phyloP scores from a whole-genome alignment of 2,113 vertebrate genomes.

The Asarcornis scutulata region DNA sequence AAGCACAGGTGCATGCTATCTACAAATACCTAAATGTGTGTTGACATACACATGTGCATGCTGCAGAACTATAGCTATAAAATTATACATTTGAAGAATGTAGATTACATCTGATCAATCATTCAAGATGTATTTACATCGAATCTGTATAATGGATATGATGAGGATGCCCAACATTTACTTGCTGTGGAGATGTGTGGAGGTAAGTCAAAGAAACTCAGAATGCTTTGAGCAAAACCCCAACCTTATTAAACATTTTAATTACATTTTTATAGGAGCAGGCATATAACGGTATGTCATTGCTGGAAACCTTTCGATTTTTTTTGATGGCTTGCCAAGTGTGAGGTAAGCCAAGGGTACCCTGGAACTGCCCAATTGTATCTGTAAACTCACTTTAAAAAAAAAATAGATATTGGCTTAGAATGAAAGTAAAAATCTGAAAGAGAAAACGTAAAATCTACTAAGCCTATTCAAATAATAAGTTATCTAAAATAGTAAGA shows the following conservation, averaged over 20 bases:
- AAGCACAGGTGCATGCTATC: neutral
- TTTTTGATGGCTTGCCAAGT: constrained; percentile 33
- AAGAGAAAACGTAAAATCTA: neutral
- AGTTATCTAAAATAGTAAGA: neutral
- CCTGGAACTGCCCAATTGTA: constrained; percentile 2
- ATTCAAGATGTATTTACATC: constrained; percentile 50
- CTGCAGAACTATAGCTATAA: neutral
- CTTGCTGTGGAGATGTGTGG: constrained; percentile 4
- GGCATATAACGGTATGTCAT: constrained; percentile 18
- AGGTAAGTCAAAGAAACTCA: constrained; percentile 28
- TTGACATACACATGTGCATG: neutral
- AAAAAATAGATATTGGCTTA: neutral
- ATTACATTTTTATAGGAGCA: constrained; percentile 55
- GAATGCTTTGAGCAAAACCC: constrained; percentile 10
- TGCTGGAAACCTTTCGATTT: constrained; percentile 22
- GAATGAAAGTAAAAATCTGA: constrained; percentile 23
- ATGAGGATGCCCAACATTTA: constrained; percentile 38
- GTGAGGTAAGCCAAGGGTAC: neutral
- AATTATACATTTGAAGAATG: neutral
- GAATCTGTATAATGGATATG: constrained; percentile 37
- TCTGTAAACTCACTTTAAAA: constrained; percentile 34
- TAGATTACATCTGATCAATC: neutral
- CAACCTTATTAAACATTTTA: constrained; percentile 40
- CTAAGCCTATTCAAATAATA: neutral
- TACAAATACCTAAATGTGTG: neutral